These are phyloP conservation scores for Procambarus virginalis DNA, from an alignment of 1,140 invertebrate genomes.

Conservation along the genomic window DNA sequence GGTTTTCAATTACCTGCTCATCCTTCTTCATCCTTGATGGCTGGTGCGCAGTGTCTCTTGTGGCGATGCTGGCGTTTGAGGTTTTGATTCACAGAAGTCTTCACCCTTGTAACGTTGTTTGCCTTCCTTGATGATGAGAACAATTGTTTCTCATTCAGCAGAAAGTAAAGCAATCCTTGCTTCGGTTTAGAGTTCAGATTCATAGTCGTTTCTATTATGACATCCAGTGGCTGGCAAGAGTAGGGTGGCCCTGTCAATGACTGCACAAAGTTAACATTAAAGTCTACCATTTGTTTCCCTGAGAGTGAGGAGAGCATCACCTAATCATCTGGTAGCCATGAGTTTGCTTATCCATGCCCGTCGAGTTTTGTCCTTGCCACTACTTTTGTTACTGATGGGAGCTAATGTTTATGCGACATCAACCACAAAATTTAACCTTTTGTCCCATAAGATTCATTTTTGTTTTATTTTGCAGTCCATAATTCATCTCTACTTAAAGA, in stretches of 20 bases:
- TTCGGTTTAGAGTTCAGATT: constrained; percentile 12
- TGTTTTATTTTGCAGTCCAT: no score
- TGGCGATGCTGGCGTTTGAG: not conserved
- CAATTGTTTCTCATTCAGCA: constrained; percentile 3
- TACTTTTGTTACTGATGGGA: no score
- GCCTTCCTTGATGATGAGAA: not conserved
- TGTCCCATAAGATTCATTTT: no score
- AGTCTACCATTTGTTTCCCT: not conserved
- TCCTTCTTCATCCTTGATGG: not conserved
- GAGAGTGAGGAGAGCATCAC: not conserved
- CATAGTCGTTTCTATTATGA: constrained; percentile 11
- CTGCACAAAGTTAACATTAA: not conserved
- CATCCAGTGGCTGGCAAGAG: not conserved
- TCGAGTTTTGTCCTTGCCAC: no score
- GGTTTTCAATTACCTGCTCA: constrained; percentile 14
- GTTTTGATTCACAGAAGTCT: not conserved
- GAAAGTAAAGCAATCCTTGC: constrained; percentile 17
- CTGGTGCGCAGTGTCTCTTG: not conserved
- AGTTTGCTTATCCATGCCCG: no score
- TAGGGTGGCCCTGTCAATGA: constrained; percentile 5
- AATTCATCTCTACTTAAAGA: no score
- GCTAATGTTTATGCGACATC: no score
- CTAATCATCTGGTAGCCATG: constrained; percentile 14
- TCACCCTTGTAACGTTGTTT: not conserved
- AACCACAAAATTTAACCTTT: no score